A percentile compares a stretch with the other conserved stretches of the same genome.
Evolutionary conservation across 2,888 invertebrate genomes (phyloP).

Genomic region (Eristalis tenax): DNA sequence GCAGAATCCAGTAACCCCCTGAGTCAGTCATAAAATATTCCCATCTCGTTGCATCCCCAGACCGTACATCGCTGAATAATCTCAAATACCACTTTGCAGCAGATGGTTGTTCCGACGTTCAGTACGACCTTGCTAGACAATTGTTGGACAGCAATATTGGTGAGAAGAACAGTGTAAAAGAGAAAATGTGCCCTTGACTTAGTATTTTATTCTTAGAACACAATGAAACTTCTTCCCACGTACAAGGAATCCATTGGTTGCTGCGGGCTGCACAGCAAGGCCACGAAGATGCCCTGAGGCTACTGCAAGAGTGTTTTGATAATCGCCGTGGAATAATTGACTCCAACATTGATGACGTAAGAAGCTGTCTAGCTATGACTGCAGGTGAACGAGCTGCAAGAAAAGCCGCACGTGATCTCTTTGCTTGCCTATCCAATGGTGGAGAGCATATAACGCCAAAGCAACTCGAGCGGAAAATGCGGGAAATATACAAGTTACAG

Average conservation of each 20-base stretch:
- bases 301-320: conserved; percentile 84
- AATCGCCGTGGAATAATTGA: conserved; percentile 89
- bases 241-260: conserved; percentile 93
- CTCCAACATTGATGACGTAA: conserved; percentile 88
- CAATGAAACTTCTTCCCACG: conserved; percentile 81
- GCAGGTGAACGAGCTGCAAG: conserved; percentile 93
- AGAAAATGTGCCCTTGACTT: neutral
- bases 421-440: conserved; percentile 92
- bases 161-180: conserved; percentile 77
- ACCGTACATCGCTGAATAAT: conserved; percentile 81
- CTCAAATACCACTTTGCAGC: conserved; percentile 88
- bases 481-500: conserved; percentile 84
- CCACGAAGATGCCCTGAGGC: conserved; percentile 91
- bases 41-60: conserved; percentile 71
- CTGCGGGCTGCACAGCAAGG: conserved; percentile 97
- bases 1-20: neutral
- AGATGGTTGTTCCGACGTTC: conserved; percentile 94
- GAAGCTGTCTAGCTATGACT: conserved; percentile 90
- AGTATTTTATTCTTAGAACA: conserved; percentile 74
- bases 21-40: conserved; percentile 18
- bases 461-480: conserved; percentile 89
- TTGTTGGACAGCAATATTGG: conserved; percentile 90
- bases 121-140: conserved; percentile 92
- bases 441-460: conserved; percentile 93
- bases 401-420: conserved; percentile 92